phyloP scores from a whole-genome alignment of 92 coral and sea anemone genomes.

The Galaxea fascicularis region DNA sequence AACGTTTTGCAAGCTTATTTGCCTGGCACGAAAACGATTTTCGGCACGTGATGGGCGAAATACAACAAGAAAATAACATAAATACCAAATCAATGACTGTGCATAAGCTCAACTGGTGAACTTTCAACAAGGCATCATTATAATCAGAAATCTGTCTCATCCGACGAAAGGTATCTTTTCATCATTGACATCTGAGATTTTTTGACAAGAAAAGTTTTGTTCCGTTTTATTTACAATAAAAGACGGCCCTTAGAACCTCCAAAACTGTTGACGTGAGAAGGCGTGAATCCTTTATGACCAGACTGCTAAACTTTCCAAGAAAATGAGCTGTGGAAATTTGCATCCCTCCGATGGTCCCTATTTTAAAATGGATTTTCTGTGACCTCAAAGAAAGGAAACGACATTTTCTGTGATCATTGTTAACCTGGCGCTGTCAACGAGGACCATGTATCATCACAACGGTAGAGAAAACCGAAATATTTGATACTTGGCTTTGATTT shows the following conservation, averaged over 20 bases:
- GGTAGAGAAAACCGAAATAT: no score
- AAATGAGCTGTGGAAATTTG: neutral
- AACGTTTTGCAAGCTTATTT: neutral
- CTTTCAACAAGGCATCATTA: neutral
- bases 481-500: no score
- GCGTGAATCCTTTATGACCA: neutral
- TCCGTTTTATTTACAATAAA: neutral
- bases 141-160: neutral
- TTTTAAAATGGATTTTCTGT: no score
- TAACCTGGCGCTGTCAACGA: no score
- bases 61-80: neutral
- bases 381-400: no score
- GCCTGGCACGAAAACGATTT: conserved; percentile 8
- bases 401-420: no score
- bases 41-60: conserved; percentile 40
- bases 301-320: neutral
- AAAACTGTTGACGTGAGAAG: neutral
- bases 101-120: neutral
- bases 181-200: neutral
- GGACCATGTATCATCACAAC: no score
- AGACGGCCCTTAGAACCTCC: conserved; percentile 32
- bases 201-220: neutral
- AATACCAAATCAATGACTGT: no score
- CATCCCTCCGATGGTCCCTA: neutral
- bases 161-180: conserved; percentile 5